Conservation (phyloP, 2,113 vertebrate species). For the Callaeas wilsoni region DNA sequence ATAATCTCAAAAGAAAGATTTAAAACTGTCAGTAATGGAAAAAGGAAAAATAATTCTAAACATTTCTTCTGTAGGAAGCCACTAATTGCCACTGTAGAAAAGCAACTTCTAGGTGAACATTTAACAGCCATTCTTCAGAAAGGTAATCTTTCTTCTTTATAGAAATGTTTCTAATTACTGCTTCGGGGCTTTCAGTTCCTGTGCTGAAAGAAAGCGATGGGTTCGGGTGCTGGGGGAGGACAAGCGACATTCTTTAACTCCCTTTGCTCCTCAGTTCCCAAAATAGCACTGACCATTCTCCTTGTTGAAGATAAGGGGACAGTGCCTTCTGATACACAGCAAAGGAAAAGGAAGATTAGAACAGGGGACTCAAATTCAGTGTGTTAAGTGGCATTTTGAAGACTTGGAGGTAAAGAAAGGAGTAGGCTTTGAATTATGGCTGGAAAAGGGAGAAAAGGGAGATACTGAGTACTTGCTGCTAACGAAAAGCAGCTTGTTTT, state of each 20-base stretch:
- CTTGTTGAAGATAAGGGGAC: not conserved
- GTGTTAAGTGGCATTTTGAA: not conserved
- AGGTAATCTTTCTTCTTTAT: slow-evolving; percentile 77
- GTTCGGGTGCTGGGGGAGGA: not conserved
- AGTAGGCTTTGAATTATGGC: not conserved
- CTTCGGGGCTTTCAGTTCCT: slow-evolving; percentile 9
- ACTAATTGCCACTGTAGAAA: slow-evolving; percentile 96
- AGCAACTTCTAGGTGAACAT: slow-evolving; percentile 97
- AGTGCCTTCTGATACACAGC: not conserved
- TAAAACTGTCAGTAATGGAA: slow-evolving; percentile 20
- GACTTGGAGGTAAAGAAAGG: not conserved
- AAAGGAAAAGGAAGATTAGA: not conserved
- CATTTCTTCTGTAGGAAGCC: slow-evolving; percentile 83
- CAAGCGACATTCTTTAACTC: not conserved
- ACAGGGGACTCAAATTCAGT: not conserved
- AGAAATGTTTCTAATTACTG: slow-evolving; percentile 30
- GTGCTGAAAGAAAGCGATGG: not conserved
- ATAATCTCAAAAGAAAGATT: not conserved
- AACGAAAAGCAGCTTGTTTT: not conserved
- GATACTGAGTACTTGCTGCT: not conserved
- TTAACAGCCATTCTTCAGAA: slow-evolving; percentile 95
- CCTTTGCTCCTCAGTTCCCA: not conserved
- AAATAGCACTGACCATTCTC: not conserved
- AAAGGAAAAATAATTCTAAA: slow-evolving; percentile 67
- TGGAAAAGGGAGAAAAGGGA: not conserved